Evolutionary conservation across 2,113 vertebrate species (phyloP), one percentile per base, ranked within the genome.

Genomic region (Oncorhynchus kisutch): DNA sequence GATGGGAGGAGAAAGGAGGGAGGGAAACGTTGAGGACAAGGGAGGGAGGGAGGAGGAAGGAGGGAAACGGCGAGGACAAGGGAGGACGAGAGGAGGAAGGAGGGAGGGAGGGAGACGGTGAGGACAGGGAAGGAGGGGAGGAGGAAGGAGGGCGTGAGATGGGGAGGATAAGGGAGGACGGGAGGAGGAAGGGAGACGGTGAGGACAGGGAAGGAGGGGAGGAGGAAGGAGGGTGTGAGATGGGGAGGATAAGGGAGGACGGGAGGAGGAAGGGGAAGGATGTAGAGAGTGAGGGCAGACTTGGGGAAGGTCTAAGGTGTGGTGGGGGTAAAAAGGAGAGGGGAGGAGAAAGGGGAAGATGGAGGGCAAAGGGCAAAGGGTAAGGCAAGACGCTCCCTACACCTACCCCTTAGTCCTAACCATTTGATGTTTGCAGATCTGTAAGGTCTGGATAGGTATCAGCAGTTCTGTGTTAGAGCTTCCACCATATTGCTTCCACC

Each of bases 151-250:
- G n/a, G 1, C 39, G 72, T 70, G 72, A 39, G 22, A 34, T 7
- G 6, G 6, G 1, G 34, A 34, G 34, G 34, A 34, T 7, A 34
- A 7, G 34, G 34, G 1, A 34, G 34, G 34, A 7, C 6, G 74
- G 86, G 39, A 64, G 76, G 48, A 74, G 70, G 68, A 77, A 31
- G 39, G 31, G 96, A 73, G 96, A 97, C 16, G 95, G 96, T 97
- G 90, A 90, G 94, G 72, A 68, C 70, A 29, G 18, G 68, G 57
- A 20, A 27, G 16, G 2, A 48, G 72, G 71, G 25, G 25, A 25
- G 25, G 25, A 25, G 25, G 25, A 25, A 25, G 31, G n/a, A 18
- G 3, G 20, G 1, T 27, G 72, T 70, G 72, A 39, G 22, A 34
- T 6, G 5, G 5, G 1, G 31, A 34, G 31, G 31, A 34, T 6